Percentiles rank a stretch among this genome's conserved stretches.
These are phyloP conservation scores for Escarpia spicata DNA, from an alignment of 2,888 invertebrate species.

Conservation along the genomic window DNA sequence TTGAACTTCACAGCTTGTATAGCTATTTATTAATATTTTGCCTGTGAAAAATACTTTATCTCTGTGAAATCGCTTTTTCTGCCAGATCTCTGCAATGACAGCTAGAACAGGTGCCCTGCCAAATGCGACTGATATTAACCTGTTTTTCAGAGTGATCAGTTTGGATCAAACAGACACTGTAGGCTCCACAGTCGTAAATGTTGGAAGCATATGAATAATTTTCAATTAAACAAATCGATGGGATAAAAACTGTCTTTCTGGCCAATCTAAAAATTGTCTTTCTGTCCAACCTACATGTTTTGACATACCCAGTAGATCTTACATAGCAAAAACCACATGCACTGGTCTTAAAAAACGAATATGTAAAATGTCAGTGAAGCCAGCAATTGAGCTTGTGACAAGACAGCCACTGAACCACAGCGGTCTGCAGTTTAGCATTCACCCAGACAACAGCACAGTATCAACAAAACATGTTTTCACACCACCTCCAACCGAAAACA, in stretches of 20 bases:
- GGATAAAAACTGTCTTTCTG: not conserved
- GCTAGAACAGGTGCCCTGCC: not conserved
- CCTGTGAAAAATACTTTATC: not conserved
- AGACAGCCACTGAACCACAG: not conserved
- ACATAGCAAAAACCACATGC: not conserved
- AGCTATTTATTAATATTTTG: not conserved
- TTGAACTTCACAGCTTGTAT: not conserved
- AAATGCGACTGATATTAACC: not conserved
- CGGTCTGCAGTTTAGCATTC: not conserved
- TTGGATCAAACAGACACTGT: not conserved
- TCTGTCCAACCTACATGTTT: not conserved
- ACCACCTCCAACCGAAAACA: not conserved
- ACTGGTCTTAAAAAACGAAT: not conserved
- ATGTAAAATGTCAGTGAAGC: not conserved
- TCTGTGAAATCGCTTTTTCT: not conserved
- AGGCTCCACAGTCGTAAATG: not conserved
- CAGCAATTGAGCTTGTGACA: not conserved
- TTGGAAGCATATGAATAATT: not conserved
- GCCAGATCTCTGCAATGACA: not conserved
- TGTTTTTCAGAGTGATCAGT: not conserved
- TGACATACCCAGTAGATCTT: not conserved
- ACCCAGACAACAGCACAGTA: not conserved
- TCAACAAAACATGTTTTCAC: conserved; percentile 16
- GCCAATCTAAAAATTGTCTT: not conserved
- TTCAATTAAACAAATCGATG: not conserved